phyloP scores from a whole-genome alignment of 2,113 vertebrate genomes.

The Anguilla japonica region DNA sequence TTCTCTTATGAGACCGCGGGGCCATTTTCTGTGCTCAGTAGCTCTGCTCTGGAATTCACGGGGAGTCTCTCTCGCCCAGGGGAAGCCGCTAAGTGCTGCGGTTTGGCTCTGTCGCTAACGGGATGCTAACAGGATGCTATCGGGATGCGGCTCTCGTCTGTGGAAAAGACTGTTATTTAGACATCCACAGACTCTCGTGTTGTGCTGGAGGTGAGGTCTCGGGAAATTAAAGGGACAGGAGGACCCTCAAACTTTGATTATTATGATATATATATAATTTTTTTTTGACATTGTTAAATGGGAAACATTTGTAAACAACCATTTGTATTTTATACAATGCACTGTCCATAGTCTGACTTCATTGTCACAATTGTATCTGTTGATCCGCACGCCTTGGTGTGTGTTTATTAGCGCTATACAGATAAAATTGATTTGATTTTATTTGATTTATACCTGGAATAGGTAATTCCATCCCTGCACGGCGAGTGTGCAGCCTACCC shows the following conservation, averaged over 20 bases:
- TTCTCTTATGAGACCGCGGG: neutral
- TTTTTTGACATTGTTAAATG: neutral
- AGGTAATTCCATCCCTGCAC: too few relatives aligned
- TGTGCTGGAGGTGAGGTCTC: neutral
- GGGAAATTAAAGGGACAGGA: neutral
- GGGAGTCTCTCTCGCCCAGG: neutral
- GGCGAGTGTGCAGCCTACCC: too few relatives aligned
- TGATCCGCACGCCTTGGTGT: neutral
- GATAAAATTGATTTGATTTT: too few relatives aligned
- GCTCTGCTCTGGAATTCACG: neutral
- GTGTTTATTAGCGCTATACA: too few relatives aligned
- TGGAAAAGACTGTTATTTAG: neutral
- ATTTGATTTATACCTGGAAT: too few relatives aligned
- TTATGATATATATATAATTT: neutral
- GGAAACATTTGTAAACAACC: neutral
- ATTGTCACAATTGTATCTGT: neutral
- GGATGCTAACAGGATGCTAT: too few relatives aligned
- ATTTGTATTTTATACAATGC: neutral
- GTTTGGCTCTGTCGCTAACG: neutral
- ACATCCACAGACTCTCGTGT: neutral
- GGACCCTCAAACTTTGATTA: neutral
- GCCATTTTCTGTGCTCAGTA: neutral
- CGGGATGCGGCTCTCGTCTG: neutral
- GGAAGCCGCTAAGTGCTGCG: neutral
- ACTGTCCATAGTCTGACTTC: neutral